These are phyloP conservation scores for Geopemphigus sp. DNA, from an alignment of 1,140 invertebrate genomes.

Conservation along the genomic window DNA sequence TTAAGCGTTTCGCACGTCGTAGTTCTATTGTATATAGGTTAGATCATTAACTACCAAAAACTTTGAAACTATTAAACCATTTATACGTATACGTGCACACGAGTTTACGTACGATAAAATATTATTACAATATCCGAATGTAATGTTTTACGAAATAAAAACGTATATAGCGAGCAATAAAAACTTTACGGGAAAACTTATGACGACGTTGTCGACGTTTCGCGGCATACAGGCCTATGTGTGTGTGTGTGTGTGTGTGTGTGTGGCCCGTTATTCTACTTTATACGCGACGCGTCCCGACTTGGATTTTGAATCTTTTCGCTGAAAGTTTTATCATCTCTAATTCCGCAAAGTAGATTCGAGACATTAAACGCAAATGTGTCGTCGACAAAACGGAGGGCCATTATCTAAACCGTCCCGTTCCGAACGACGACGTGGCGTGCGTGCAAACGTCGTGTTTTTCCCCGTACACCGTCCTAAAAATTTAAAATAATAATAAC, in stretches of 20 bases:
- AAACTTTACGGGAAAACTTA: conserved; percentile 1
- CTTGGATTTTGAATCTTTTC: not conserved
- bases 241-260: not conserved
- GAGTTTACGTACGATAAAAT: not conserved
- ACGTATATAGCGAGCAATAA: not conserved
- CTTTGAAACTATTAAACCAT: conserved; percentile 14
- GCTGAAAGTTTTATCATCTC: conserved; percentile 8
- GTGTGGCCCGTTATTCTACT: not conserved
- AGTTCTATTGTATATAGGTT: not conserved
- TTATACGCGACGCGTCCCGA: not conserved
- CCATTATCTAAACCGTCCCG: not conserved
- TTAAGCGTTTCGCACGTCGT: not conserved
- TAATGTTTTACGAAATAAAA: not conserved
- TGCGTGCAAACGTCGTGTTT: not conserved
- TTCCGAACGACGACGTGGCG: not conserved
- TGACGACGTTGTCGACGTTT: not conserved
- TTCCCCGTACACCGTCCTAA: no score
- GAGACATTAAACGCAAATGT: not conserved
- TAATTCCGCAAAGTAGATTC: not conserved
- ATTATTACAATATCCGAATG: not conserved
- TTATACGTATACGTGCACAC: no score
- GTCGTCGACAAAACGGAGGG: not conserved
- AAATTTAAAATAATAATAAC: no score
- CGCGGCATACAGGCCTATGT: not conserved
- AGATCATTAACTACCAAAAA: not conserved